phyloP scores from a whole-genome alignment of 2,797 vertebrate genomes.

The Bovichtus diacanthus region DNA sequence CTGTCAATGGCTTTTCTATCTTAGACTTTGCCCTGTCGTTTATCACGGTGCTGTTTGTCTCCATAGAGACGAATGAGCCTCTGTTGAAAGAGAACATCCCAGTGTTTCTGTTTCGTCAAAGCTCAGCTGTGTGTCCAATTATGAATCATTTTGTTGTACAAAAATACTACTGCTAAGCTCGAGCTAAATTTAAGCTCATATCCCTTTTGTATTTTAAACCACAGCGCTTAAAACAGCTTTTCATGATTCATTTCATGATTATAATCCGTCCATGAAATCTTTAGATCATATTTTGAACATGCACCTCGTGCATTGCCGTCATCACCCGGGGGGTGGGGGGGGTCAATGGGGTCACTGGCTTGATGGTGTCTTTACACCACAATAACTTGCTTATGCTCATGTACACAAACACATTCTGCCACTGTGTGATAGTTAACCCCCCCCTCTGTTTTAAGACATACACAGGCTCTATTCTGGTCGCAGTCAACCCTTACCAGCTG shows the following conservation, averaged over 20 bases:
- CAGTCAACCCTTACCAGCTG: constrained; percentile 96
- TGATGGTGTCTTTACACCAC: background rate
- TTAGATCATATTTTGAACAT: background rate
- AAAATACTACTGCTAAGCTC: constrained; percentile 20
- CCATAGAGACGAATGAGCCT: constrained; percentile 75
- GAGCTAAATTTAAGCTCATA: no score
- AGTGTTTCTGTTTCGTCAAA: constrained; percentile 55
- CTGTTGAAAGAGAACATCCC: constrained; percentile 58
- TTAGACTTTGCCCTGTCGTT: constrained; percentile 81
- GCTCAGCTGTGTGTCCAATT: constrained; percentile 45
- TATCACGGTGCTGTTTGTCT: constrained; percentile 73
- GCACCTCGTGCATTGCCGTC: background rate
- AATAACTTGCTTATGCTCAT: constrained; percentile 40
- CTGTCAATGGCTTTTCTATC: constrained; percentile 14
- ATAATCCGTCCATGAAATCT: constrained; percentile 17
- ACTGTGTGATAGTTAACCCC: constrained; percentile 32
- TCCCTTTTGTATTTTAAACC: constrained; percentile 12
- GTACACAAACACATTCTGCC: background rate
- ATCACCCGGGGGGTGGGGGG: background rate
- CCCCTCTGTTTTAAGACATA: constrained; percentile 88
- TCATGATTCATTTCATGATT: no score
- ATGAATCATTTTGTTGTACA: constrained; percentile 50
- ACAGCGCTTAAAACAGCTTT: background rate
- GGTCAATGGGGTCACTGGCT: background rate
- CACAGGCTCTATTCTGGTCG: constrained; percentile 96